A percentile compares a stretch with the other conserved stretches of the same genome.
Conservation (phyloP, 1,140 invertebrate genomes). For the Neodiprion lecontei region DNA sequence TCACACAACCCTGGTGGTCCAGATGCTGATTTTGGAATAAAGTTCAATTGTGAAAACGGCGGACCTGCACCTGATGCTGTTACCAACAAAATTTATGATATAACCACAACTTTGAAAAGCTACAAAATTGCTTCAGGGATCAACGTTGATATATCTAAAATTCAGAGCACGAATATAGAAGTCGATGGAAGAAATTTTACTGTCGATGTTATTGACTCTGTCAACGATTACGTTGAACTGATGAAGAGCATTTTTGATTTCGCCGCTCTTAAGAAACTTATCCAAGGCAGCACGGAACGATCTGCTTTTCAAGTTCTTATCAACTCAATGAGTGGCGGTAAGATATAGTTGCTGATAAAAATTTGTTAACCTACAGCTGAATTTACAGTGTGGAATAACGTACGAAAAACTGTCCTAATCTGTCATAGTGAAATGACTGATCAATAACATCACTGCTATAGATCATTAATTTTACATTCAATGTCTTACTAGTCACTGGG, state of each 20-base stretch:
- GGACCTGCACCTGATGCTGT: constrained; percentile 93
- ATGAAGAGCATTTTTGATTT: constrained; percentile 99
- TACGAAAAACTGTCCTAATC: too few relatives aligned
- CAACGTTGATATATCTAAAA: constrained; percentile 76
- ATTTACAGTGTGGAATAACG: too few relatives aligned
- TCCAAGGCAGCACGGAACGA: constrained; percentile 71
- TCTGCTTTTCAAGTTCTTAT: constrained; percentile 86
- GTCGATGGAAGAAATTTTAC: constrained; percentile 78
- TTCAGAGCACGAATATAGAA: constrained; percentile 63
- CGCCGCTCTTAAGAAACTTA: constrained; percentile 74
- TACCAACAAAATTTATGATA: constrained; percentile 88
- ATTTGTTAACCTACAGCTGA: background rate
- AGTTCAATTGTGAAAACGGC: constrained; percentile 97
- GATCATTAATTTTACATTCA: constrained; percentile 20
- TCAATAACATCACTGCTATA: constrained; percentile 9
- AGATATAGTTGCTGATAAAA: constrained; percentile 23
- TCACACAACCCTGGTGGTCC: constrained; percentile 99
- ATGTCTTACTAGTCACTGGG: constrained; percentile 83
- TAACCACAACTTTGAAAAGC: constrained; percentile 78
- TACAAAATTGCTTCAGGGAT: constrained; percentile 85
- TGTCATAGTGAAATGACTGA: too few relatives aligned
- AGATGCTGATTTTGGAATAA: constrained; percentile 98
- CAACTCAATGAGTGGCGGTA: constrained; percentile 95
- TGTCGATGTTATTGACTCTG: constrained; percentile 92
- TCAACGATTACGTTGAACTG: constrained; percentile 86